These are phyloP conservation scores for Brachionus rubens DNA, from an alignment of 1,140 invertebrate species.

Conservation along the genomic window DNA sequence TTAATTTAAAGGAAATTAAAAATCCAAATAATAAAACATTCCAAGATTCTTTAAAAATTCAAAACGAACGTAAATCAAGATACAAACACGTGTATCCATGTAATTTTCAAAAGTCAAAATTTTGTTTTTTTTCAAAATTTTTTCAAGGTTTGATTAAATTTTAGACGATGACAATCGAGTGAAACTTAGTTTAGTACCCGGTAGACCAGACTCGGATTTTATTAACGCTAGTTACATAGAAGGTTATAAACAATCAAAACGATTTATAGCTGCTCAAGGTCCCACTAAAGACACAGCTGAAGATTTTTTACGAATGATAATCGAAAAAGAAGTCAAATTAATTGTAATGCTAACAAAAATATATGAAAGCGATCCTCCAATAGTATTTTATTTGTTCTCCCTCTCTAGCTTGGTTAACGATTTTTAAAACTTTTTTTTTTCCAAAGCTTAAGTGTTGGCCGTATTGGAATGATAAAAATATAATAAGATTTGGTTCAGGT, in stretches of 20 bases:
- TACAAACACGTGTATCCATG: constrained; percentile 45
- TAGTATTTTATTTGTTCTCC: background rate
- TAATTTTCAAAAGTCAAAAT: background rate
- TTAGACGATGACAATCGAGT: constrained; percentile 45
- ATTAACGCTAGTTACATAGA: constrained; percentile 43
- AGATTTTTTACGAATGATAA: constrained; percentile 39
- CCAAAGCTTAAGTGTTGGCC: constrained; percentile 38
- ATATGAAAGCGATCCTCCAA: constrained; percentile 27
- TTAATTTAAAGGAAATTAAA: constrained; percentile 38
- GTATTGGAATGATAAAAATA: constrained; percentile 43
- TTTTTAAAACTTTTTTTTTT: background rate
- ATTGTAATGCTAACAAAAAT: constrained; percentile 42
- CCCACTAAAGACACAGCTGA: constrained; percentile 38
- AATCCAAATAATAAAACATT: constrained; percentile 40
- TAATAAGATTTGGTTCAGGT: constrained; percentile 32
- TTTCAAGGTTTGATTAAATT: too few species aligned
- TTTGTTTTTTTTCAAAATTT: too few species aligned
- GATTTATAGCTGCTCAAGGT: constrained; percentile 42
- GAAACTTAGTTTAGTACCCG: constrained; percentile 5
- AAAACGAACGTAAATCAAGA: constrained; percentile 41
- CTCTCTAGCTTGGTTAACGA: background rate
- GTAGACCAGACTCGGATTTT: constrained; percentile 42
- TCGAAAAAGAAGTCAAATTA: constrained; percentile 14
- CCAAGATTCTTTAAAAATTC: constrained; percentile 36
- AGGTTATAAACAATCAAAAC: constrained; percentile 17